Evolutionary conservation across 2,113 vertebrate genomes (phyloP).

Genomic region (Gallinago jamesoni): DNA sequence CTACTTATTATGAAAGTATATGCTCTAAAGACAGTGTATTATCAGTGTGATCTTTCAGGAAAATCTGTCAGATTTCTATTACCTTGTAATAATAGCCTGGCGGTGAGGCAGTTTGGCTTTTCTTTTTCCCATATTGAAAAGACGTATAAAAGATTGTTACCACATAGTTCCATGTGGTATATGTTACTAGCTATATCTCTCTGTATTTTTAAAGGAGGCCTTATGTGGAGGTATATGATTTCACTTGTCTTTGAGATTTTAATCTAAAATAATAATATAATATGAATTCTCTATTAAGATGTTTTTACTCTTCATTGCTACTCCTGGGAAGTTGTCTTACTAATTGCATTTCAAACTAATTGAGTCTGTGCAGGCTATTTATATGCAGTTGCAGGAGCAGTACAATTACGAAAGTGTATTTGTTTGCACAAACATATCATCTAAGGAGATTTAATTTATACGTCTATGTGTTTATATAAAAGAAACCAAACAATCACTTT

Average conservation of each 20-base stretch:
- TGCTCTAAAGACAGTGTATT: background rate
- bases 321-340: background rate
- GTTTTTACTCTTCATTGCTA: background rate
- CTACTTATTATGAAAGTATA: background rate
- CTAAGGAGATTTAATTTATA: background rate
- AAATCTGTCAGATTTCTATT: background rate
- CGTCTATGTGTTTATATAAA: background rate
- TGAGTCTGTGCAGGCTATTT: background rate
- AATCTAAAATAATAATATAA: background rate
- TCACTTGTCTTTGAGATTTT: background rate
- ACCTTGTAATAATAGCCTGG: background rate
- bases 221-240: background rate
- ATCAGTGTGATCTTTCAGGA: background rate
- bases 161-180: background rate
- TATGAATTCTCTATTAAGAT: background rate
- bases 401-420: background rate
- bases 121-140: background rate
- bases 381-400: background rate
- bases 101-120: background rate
- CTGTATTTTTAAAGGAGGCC: background rate
- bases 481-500: background rate
- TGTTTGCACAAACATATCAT: accelerated
- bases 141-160: background rate
- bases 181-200: background rate
- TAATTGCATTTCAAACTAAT: background rate